Evolutionary conservation across 2,797 vertebrate species (phyloP), one percentile per base, ranked within the genome.

Genomic region (Coranthus polyacanthus): DNA sequence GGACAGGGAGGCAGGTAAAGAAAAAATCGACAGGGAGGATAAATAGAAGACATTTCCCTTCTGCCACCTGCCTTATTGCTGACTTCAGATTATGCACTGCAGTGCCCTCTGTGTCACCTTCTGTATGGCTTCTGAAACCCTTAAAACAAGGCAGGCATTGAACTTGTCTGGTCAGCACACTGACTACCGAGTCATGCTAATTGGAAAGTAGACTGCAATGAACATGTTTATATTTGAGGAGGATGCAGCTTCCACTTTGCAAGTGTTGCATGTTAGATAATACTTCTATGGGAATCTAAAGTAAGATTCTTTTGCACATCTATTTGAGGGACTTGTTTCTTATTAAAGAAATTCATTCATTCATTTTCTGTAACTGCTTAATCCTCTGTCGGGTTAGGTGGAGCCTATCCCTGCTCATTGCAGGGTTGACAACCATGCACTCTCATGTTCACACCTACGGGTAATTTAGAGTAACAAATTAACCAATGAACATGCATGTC

Each of bases 61-160:
- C 86, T 90, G 85, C 87, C 84, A 87, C 83, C 78, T 88, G 81
- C 82, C 79, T 83, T 76, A 78, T 45, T 81, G 79, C 84, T 82
- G 81, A 85, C 86, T 81, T 79, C 76, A 84, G 68, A 87, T 78
- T 82, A 85, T 82, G 79, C 29, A 13, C 59, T 45, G 58, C 75
- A 52, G 70, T 87, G 86, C 75, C 82, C 88, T 79, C 71, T 4
- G 59, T 73, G 75, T 92, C 85, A 90, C 84, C 88, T 78, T 81
- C 69, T 66, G 58, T 60, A 70, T 32, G 64, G 60, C 72, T 78
- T 59, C 64, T 75, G 74, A 75, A 82, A 85, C 69, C 57, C 67
- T 58, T 32, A 63, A 67, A 87, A 86, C 78, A 66, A 75, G 56
- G 51, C 72, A 53, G 58, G 34, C 38, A 24, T 21, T 68, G 50